Evolutionary conservation across 2,797 vertebrate genomes (phyloP), one percentile per base, ranked within the genome.

Genomic region (Perdix hodgsoniae): DNA sequence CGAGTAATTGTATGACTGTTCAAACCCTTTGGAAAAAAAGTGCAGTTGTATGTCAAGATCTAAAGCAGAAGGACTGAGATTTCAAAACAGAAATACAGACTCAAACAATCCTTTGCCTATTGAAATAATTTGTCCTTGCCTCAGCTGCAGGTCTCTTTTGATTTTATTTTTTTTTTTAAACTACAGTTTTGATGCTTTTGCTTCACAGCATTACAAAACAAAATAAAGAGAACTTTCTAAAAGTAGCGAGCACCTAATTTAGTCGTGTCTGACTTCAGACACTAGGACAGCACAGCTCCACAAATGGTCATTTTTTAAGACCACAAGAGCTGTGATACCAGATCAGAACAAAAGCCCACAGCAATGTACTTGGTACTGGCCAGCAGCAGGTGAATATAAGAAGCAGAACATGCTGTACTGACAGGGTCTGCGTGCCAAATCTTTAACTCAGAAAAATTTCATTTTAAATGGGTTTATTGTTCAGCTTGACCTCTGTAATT

Each of bases 51-150:
- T 94, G 94, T 93, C 86, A 95, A 96, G 95, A 94, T 95, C 96
- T 95, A 94, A 96, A 88, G 77, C 60, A 83, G 93, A 96, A 94
- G 39, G 72, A 80, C 63, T 66, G 64, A 65, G 77, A 86, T 92
- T 86, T 96, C 92, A 96, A 96, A 96, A 95, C 84, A 94, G 92
- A 95, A 96, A 91, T 90, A 92, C 40, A 88, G 79, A 94, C 59
- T 96, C 94, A 96, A 89, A 95, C 76, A 95, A 94, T 95, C 94
- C 92, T 93, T 89, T 93, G 85, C 83, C 95, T 95, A 92, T 93
- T 97, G 95, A 96, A 96, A 95, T 96, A 95, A 95, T 95, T 94
- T 96, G 95, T 95, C 96, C 96, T 96, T 97, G 95, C 76, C 95
- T 95, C 94, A 96, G 94, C 91, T 93, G 96, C 84, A 82, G 94